phyloP scores from a whole-genome alignment of 2,797 vertebrate genomes.

The Rhadinocentrus ornatus region DNA sequence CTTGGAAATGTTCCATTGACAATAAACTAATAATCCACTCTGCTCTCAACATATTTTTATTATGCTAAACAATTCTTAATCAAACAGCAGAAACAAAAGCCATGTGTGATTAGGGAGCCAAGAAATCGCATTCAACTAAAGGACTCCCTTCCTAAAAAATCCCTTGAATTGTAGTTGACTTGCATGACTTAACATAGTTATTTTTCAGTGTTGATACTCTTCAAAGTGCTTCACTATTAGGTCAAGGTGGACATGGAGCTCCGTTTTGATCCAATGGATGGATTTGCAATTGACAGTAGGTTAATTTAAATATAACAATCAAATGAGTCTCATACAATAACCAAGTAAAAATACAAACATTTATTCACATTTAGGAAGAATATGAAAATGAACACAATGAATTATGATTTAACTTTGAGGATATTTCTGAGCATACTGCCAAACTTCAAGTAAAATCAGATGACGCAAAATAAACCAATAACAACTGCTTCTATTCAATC shows the following conservation, averaged over 20 bases:
- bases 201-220: background rate
- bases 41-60: background rate
- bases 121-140: conserved; percentile 1
- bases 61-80: conserved; percentile 9
- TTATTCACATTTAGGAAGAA: background rate
- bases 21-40: conserved; percentile 23
- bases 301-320: background rate
- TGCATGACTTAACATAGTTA: background rate
- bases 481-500: background rate
- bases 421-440: background rate
- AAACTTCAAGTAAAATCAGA: background rate
- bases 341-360: background rate
- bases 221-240: background rate
- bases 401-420: background rate
- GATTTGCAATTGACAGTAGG: background rate
- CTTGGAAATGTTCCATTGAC: conserved; percentile 32
- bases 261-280: background rate
- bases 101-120: background rate
- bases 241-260: background rate
- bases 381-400: background rate
- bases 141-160: background rate
- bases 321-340: background rate
- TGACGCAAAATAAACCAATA: background rate
- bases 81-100: background rate
- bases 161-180: background rate